A percentile compares a stretch with the other conserved stretches of the same genome.
phyloP scores from a whole-genome alignment of 2,888 invertebrate genomes.

The Melipona beecheii region DNA sequence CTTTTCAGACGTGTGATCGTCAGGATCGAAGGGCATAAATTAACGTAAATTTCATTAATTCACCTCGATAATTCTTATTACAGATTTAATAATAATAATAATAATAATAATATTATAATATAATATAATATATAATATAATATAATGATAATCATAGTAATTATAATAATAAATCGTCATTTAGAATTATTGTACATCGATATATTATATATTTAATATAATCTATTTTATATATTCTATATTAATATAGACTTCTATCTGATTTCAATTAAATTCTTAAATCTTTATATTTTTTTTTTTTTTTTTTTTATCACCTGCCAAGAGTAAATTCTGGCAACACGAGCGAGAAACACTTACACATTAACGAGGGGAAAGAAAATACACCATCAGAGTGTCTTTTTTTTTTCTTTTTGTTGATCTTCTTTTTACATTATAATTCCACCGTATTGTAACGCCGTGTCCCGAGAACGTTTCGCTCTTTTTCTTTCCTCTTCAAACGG shows the following conservation, averaged over 20 bases:
- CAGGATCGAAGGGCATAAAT: constrained; percentile 49
- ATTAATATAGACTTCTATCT: constrained; percentile 82
- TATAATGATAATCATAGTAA: constrained; percentile 64
- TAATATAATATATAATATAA: constrained; percentile 33
- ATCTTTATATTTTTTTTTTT: constrained; percentile 68
- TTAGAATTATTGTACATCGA: constrained; percentile 83
- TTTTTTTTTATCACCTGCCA: constrained; percentile 77
- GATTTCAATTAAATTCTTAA: constrained; percentile 76
- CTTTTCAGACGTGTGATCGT: background rate
- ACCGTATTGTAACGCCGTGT: constrained; percentile 36
- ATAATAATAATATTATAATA: constrained; percentile 41
- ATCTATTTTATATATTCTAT: constrained; percentile 83
- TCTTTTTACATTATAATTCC: constrained; percentile 40
- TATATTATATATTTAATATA: constrained; percentile 82
- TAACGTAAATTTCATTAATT: constrained; percentile 62
- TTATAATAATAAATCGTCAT: constrained; percentile 80
- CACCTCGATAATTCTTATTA: constrained; percentile 60
- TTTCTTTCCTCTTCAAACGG: background rate
- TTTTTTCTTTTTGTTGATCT: constrained; percentile 7
- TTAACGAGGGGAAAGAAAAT: constrained; percentile 67
- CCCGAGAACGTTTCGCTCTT: constrained; percentile 10
- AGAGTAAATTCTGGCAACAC: constrained; percentile 76
- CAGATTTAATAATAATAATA: constrained; percentile 62
- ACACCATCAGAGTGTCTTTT: constrained; percentile 54
- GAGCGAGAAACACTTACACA: constrained; percentile 76